Conservation (phyloP, 1,140 invertebrate species). For the Microplitis mediator region DNA sequence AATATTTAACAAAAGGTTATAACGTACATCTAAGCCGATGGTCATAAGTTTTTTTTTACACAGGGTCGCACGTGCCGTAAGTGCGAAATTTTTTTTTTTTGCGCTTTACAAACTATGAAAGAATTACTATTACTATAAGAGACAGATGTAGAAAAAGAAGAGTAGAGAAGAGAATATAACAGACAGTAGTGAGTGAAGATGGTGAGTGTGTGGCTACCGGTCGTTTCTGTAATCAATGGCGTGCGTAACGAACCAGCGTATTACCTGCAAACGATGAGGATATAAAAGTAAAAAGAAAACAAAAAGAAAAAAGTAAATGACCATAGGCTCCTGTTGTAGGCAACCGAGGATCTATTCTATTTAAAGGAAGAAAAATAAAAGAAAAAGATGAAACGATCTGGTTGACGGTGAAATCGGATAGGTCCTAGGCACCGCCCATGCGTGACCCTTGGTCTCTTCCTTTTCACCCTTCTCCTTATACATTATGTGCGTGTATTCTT, state of each 20-base stretch:
- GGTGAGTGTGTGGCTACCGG: slow-evolving; percentile 14
- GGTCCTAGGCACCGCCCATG: slow-evolving; percentile 49
- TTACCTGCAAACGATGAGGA: slow-evolving; percentile 43
- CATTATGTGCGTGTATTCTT: background rate
- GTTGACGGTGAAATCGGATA: slow-evolving; percentile 47
- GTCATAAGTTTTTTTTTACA: background rate
- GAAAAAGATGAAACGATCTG: slow-evolving; percentile 36
- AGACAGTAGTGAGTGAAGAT: background rate
- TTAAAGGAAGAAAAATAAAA: slow-evolving; percentile 7
- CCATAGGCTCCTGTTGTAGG: background rate
- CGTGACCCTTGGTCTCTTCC: slow-evolving; percentile 33
- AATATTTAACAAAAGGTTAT: slow-evolving; percentile 34
- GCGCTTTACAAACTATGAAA: background rate
- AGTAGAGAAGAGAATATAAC: background rate
- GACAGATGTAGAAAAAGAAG: background rate
- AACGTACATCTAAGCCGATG: slow-evolving; percentile 22
- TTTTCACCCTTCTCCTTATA: background rate
- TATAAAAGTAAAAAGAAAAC: slow-evolving; percentile 13
- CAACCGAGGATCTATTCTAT: background rate
- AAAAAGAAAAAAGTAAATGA: slow-evolving; percentile 10
- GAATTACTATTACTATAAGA: background rate
- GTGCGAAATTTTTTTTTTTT: slow-evolving; percentile 19
- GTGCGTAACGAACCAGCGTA: slow-evolving; percentile 42
- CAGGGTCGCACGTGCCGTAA: slow-evolving; percentile 4
- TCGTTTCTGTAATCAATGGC: slow-evolving; percentile 38